Percentiles rank a stretch among this genome's conserved stretches.
These are phyloP conservation scores for Hirundo rustica DNA, from an alignment of 2,797 vertebrate genomes.

Conservation along the genomic window DNA sequence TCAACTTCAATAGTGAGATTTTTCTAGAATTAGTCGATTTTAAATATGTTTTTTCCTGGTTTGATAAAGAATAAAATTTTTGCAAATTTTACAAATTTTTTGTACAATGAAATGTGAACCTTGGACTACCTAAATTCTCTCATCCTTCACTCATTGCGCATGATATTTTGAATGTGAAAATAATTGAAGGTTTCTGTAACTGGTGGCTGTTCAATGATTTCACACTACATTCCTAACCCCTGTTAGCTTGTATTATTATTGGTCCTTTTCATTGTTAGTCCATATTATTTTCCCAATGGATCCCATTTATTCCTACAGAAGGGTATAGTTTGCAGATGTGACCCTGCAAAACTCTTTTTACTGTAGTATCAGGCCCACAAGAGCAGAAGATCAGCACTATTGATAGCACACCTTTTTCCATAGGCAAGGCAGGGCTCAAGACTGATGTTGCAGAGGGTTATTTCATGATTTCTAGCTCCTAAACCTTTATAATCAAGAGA, in stretches of 20 bases:
- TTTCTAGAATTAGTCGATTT: not conserved
- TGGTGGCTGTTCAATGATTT: not conserved
- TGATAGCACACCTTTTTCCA: not conserved
- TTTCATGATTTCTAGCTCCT: not conserved
- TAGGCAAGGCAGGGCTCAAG: not conserved
- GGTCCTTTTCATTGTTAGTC: not conserved
- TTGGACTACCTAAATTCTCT: not conserved
- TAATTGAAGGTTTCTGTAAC: not conserved
- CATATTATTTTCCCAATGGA: not conserved
- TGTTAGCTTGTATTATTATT: not conserved
- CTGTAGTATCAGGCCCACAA: not conserved
- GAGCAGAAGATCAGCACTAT: not conserved
- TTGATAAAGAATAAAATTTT: not conserved
- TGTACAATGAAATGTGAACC: not conserved
- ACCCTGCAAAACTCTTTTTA: not conserved
- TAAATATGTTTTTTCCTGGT: not conserved
- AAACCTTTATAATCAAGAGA: not conserved
- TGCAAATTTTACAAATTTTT: not conserved
- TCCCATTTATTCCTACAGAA: not conserved
- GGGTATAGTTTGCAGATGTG: not conserved
- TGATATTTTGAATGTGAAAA: not conserved
- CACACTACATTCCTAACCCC: not conserved
- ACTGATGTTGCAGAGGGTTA: not conserved
- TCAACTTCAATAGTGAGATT: not conserved
- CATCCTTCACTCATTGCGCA: not conserved